Percentiles rank a stretch among this genome's conserved stretches.
These are phyloP conservation scores for Amphiprion clarkii DNA, from an alignment of 2,797 vertebrate genomes.

Conservation along the genomic window DNA sequence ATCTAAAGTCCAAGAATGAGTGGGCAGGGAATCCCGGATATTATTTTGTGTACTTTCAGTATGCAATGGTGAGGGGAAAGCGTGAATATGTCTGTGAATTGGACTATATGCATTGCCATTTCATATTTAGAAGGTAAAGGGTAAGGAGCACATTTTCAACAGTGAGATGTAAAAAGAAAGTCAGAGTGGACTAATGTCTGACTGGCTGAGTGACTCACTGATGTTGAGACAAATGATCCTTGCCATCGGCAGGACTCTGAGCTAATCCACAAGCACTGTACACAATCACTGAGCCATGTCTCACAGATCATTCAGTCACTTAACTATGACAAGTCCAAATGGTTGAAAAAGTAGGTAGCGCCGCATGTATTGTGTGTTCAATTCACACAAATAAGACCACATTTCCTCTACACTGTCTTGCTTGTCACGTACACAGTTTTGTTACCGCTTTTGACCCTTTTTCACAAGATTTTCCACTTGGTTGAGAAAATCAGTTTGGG, in stretches of 20 bases:
- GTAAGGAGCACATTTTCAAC: background rate
- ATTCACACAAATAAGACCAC: background rate
- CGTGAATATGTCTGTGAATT: background rate
- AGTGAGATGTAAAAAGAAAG: constrained; percentile 1
- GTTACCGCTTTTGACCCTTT: background rate
- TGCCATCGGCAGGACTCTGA: constrained; percentile 23
- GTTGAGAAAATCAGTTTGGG: constrained; percentile 11
- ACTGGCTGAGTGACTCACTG: constrained; percentile 25
- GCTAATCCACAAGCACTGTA: constrained; percentile 31
- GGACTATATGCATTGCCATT: constrained; percentile 3
- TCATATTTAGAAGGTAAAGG: background rate
- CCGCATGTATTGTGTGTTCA: background rate
- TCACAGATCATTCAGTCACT: constrained; percentile 24
- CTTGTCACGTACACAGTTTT: background rate
- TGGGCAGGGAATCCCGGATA: background rate
- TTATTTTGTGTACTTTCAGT: constrained; percentile 3
- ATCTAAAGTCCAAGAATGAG: constrained; percentile 4
- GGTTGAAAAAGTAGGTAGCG: background rate
- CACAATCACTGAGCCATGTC: constrained; percentile 30
- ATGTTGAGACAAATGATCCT: constrained; percentile 31
- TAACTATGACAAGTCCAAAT: constrained; percentile 10
- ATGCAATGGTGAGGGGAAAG: constrained; percentile 4
- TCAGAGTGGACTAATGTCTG: background rate
- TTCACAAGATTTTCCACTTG: constrained; percentile 5
- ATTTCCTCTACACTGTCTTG: background rate